These are phyloP conservation scores for Daboia siamensis DNA, from an alignment of 2,113 vertebrate species.

Conservation along the genomic window DNA sequence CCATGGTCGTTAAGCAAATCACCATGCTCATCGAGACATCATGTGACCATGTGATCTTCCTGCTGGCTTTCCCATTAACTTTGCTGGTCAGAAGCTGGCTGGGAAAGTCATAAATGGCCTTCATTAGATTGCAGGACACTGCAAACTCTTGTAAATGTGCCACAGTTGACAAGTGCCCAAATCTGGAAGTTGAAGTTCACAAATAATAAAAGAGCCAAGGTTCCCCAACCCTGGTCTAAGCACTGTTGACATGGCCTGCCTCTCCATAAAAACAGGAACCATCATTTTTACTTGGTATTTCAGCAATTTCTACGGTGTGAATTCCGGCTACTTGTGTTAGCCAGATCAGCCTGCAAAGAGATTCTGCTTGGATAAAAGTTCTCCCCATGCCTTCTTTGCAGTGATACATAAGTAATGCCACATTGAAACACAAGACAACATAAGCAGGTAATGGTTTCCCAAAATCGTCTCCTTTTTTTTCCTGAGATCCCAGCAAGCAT, in stretches of 20 bases:
- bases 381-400: not conserved
- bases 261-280: not conserved
- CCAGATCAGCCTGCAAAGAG: not conserved
- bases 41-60: not conserved
- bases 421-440: constrained; percentile 10
- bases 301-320: not conserved
- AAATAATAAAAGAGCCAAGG: no score
- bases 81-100: not conserved
- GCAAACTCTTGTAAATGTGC: not conserved
- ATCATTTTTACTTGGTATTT: not conserved
- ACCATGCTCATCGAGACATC: not conserved
- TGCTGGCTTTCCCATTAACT: not conserved
- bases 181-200: no score
- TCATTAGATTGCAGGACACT: no score
- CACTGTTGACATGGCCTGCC: not conserved
- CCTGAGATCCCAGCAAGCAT: no score
- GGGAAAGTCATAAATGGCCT: not conserved
- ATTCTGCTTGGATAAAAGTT: not conserved
- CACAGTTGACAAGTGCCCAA: no score
- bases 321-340: not conserved
- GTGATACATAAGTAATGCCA: not conserved
- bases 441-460: constrained; percentile 45
- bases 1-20: not conserved
- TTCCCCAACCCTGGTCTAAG: no score
- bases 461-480: not conserved